Evolutionary conservation across 2,888 invertebrate genomes (phyloP).

Genomic region (Melikaiella ostensackeni): DNA sequence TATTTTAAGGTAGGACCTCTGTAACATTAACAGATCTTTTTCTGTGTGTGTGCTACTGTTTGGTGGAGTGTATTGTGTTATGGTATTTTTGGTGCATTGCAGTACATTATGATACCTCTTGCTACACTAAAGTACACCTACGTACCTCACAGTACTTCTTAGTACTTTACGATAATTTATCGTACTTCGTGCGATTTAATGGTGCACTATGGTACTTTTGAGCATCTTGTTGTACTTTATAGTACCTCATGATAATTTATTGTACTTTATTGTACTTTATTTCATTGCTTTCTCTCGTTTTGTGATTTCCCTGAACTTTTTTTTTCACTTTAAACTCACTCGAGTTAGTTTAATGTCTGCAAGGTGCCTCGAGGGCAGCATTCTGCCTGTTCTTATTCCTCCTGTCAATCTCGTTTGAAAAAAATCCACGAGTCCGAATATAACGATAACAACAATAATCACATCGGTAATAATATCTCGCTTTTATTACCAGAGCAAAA

Average conservation of each 20-base stretch:
- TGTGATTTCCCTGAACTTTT: not conserved
- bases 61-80: too few relatives aligned
- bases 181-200: not conserved
- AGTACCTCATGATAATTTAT: not conserved
- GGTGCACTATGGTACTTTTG: not conserved
- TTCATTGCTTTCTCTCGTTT: not conserved
- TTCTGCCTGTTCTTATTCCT: not conserved
- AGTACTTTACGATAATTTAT: too few relatives aligned
- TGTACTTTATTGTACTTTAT: not conserved
- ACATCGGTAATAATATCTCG: not conserved
- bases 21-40: too few relatives aligned
- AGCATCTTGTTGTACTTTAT: not conserved
- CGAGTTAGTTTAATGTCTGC: not conserved
- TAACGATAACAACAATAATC: conserved; percentile 2
- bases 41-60: too few relatives aligned
- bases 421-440: not conserved
- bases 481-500: conserved; percentile 3
- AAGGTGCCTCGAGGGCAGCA: not conserved
- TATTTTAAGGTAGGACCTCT: too few relatives aligned
- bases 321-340: not conserved
- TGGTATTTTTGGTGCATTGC: too few relatives aligned
- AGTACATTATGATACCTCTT: too few relatives aligned
- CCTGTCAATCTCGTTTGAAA: not conserved
- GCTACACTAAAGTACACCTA: too few relatives aligned
- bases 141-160: too few relatives aligned